Percentiles rank a stretch among this genome's conserved stretches.
These are phyloP conservation scores for Abrostola tripartita DNA, from an alignment of 2,888 invertebrate species.

Conservation along the genomic window DNA sequence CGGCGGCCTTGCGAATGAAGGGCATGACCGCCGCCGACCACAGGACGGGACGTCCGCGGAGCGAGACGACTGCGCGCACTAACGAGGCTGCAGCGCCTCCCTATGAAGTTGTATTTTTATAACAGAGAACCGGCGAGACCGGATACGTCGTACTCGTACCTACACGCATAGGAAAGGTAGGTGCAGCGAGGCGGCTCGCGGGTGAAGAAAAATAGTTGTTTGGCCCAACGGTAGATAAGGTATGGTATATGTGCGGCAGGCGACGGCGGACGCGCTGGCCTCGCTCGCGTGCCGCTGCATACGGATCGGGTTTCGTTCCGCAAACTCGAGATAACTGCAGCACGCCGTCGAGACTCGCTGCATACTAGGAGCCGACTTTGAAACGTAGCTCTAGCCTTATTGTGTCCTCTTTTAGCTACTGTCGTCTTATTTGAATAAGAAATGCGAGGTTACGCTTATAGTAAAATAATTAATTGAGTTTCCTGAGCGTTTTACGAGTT, in stretches of 20 bases:
- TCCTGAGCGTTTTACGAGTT: conserved; percentile 71
- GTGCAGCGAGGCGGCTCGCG: conserved; percentile 50
- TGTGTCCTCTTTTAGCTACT: conserved; percentile 74
- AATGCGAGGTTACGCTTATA: conserved; percentile 75
- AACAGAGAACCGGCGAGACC: conserved; percentile 49
- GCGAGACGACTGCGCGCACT: conserved; percentile 58
- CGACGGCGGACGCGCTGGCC: conserved; percentile 69
- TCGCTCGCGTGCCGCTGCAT: conserved; percentile 79
- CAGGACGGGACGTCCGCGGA: conserved; percentile 54
- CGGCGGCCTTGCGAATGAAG: conserved; percentile 71
- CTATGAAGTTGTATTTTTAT: conserved; percentile 35
- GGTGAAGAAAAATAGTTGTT: conserved; percentile 55
- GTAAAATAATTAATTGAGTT: conserved; percentile 72
- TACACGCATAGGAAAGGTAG: conserved; percentile 60
- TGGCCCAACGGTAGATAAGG: conserved; percentile 46
- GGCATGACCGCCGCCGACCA: conserved; percentile 57
- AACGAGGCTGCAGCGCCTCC: conserved; percentile 44
- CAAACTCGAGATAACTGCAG: conserved; percentile 84
- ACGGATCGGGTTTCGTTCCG: conserved; percentile 86
- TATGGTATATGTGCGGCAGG: conserved; percentile 50
- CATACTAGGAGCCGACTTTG: conserved; percentile 78
- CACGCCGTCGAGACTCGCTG: conserved; percentile 67
- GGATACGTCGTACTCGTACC: conserved; percentile 17
- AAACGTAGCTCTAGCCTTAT: conserved; percentile 76
- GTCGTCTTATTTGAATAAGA: conserved; percentile 77